A percentile compares a stretch with the other conserved stretches of the same genome.
Conservation (phyloP, 2,888 invertebrate genomes). For the Ectemnius lituratus region DNA sequence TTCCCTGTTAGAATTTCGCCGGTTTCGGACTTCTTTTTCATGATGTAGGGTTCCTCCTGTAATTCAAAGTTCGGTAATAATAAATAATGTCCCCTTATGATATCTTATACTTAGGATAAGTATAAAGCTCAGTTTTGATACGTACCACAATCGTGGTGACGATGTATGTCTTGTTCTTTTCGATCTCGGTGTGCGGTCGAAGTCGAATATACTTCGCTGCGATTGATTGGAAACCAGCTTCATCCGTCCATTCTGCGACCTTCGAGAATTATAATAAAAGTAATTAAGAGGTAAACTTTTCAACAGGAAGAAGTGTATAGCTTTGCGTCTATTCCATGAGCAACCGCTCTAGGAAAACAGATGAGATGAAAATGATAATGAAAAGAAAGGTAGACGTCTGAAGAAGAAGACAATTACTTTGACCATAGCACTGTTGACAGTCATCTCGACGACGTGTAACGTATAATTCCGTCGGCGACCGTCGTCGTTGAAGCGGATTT, state of each 20-base stretch:
- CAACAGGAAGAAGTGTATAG: background rate
- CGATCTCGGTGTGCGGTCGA: constrained; percentile 85
- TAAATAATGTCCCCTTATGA: background rate
- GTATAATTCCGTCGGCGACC: constrained; percentile 93
- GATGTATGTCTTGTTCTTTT: constrained; percentile 90
- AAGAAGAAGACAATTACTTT: constrained; percentile 80
- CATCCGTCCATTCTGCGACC: constrained; percentile 94
- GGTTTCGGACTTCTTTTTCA: constrained; percentile 84
- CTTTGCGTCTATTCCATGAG: too few species aligned
- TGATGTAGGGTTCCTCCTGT: constrained; percentile 93
- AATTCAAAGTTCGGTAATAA: background rate
- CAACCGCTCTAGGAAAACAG: background rate
- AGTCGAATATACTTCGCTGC: constrained; percentile 88
- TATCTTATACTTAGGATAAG: constrained; percentile 6
- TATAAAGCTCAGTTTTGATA: constrained; percentile 37
- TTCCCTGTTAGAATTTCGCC: constrained; percentile 85
- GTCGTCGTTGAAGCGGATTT: constrained; percentile 93
- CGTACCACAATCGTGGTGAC: constrained; percentile 90
- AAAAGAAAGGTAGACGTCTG: background rate
- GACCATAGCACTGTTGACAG: constrained; percentile 94
- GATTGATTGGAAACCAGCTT: constrained; percentile 85
- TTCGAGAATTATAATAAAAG: constrained; percentile 64
- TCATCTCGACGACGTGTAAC: constrained; percentile 94
- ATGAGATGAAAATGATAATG: background rate
- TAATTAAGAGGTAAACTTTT: background rate